A percentile compares a stretch with the other conserved stretches of the same genome.
Conservation (phyloP, 2,113 vertebrate species). For the Neofelis nebulosa region DNA sequence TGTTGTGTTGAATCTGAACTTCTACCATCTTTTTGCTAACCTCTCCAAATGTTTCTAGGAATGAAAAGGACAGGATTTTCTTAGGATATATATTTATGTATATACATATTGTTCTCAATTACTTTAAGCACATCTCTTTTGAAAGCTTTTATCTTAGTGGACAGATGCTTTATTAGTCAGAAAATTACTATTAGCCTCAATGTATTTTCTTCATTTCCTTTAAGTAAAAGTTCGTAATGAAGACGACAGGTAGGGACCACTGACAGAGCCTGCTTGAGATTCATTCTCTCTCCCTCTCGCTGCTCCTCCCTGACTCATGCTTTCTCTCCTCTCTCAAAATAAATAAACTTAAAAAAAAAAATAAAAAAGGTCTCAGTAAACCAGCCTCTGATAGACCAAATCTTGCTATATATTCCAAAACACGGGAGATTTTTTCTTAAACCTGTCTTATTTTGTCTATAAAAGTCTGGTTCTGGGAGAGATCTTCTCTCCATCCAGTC, state of each 20-base stretch:
- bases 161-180: background rate
- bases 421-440: background rate
- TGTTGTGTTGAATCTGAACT: background rate
- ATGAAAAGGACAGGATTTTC: background rate
- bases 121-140: background rate
- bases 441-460: background rate
- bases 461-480: background rate
- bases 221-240: background rate
- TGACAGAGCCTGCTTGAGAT: no score
- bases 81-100: background rate
- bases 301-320: no score
- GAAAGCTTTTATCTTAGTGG: background rate
- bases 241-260: background rate
- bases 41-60: background rate
- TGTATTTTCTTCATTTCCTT: background rate
- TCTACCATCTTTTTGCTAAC: background rate
- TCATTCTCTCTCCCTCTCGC: no score
- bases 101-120: background rate
- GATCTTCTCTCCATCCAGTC: background rate
- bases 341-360: no score
- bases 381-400: background rate
- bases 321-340: no score
- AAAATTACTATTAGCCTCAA: background rate
- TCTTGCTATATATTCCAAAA: background rate
- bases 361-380: background rate